A percentile compares a stretch with the other conserved stretches of the same genome.
Evolutionary conservation across 2,797 vertebrate genomes (phyloP).

Genomic region (Hydrophis major): DNA sequence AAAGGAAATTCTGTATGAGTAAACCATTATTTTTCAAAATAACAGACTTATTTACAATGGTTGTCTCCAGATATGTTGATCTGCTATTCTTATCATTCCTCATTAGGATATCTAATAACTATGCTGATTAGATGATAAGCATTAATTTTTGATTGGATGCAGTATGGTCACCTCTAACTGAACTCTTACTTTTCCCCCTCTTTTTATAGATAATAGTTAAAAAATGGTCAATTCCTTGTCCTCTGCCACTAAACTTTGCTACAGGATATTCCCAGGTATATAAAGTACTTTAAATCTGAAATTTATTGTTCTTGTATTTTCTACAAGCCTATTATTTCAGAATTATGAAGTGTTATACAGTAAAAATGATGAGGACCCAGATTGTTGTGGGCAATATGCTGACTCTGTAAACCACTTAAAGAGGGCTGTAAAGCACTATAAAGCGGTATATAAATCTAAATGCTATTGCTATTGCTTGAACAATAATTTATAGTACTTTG

Average conservation of each 20-base stretch:
- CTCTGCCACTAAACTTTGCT: constrained; percentile 76
- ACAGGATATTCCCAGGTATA: constrained; percentile 68
- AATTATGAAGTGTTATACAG: background rate
- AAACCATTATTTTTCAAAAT: background rate
- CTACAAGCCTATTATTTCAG: constrained; percentile 28
- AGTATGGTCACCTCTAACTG: background rate
- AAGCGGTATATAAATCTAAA: too few relatives aligned
- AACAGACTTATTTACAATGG: background rate
- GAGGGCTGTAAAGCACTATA: too few relatives aligned
- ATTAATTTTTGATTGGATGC: background rate
- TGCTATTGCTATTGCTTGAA: background rate
- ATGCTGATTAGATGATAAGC: background rate
- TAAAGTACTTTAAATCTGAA: constrained; percentile 32
- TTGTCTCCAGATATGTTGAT: background rate
- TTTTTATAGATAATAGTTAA: constrained; percentile 85
- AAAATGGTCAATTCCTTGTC: constrained; percentile 92
- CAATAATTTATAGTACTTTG: background rate
- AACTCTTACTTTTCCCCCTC: constrained; percentile 8
- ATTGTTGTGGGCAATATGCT: too few relatives aligned
- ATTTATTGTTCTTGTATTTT: constrained; percentile 34
- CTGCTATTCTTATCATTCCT: background rate
- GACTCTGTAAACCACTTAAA: too few relatives aligned
- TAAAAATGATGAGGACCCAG: too few relatives aligned
- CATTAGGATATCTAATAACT: background rate
- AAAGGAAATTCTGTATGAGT: background rate